A percentile compares a stretch with the other conserved stretches of the same genome.
phyloP scores from a whole-genome alignment of 2,888 invertebrate species.

The Agrilus mali region DNA sequence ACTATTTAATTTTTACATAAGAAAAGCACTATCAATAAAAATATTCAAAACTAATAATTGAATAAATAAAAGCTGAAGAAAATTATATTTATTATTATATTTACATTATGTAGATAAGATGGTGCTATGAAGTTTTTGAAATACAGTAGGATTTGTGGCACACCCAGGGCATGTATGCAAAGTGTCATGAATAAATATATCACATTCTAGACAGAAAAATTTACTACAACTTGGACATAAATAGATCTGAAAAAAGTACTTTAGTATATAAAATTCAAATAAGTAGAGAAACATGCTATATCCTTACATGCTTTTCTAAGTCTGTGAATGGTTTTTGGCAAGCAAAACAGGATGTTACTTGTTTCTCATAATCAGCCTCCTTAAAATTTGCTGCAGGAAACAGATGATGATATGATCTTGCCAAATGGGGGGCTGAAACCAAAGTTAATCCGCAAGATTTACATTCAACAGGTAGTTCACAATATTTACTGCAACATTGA shows the following conservation, averaged over 20 bases:
- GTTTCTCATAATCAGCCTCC: conserved; percentile 53
- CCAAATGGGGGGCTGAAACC: conserved; percentile 95
- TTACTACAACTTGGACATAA: conserved; percentile 68
- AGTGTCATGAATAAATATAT: conserved; percentile 84
- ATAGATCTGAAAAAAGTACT: conserved; percentile 50
- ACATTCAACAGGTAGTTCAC: conserved; percentile 95
- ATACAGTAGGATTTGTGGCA: conserved; percentile 51
- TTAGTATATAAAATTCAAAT: conserved; percentile 12
- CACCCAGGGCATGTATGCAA: conserved; percentile 96
- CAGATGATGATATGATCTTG: conserved; percentile 93
- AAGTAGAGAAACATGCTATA: background rate
- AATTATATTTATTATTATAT: too few relatives aligned
- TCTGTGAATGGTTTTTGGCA: conserved; percentile 58
- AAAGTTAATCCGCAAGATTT: conserved; percentile 89
- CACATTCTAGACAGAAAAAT: conserved; percentile 89
- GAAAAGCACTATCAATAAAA: conserved; percentile 1
- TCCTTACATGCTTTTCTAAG: conserved; percentile 58
- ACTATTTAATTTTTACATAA: conserved; percentile 3
- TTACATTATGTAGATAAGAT: too few relatives aligned
- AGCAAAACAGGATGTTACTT: conserved; percentile 51
- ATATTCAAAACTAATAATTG: background rate
- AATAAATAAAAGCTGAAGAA: too few relatives aligned
- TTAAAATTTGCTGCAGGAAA: conserved; percentile 82
- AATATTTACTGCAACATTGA: conserved; percentile 97
- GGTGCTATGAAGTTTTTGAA: conserved; percentile 21